Evolutionary conservation across 2,797 vertebrate species (phyloP).

Genomic region (Myripristis jacobus): DNA sequence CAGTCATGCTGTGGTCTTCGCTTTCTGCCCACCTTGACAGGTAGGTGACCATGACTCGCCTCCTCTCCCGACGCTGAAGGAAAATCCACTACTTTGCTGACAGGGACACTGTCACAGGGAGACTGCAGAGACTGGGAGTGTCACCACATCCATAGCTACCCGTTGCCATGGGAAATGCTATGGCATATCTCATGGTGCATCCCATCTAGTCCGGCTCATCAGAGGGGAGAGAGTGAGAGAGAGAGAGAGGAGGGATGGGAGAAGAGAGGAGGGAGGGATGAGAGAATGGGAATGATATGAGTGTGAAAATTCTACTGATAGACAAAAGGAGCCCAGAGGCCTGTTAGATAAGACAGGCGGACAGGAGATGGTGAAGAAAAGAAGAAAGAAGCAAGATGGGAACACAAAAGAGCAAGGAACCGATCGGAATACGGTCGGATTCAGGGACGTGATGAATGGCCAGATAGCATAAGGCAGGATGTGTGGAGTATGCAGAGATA

Average conservation of each 20-base stretch:
- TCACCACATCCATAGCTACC: constrained; percentile 40
- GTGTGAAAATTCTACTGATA: constrained; percentile 68
- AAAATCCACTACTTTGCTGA: constrained; percentile 41
- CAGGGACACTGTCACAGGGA: constrained; percentile 44
- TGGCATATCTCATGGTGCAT: neutral
- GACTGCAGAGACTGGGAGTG: constrained; percentile 13
- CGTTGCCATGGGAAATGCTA: constrained; percentile 28
- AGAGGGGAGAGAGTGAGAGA: neutral
- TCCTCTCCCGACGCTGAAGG: constrained; percentile 14
- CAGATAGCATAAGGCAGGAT: constrained; percentile 59
- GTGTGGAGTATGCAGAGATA: constrained; percentile 56
- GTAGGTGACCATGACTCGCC: constrained; percentile 16
- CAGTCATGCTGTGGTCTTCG: constrained; percentile 20
- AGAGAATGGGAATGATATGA: constrained; percentile 48
- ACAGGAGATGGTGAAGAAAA: constrained; percentile 39
- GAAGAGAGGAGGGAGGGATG: constrained; percentile 27
- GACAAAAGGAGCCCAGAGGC: constrained; percentile 62
- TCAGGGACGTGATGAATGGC: constrained; percentile 65
- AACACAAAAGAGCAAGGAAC: constrained; percentile 60
- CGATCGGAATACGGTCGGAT: constrained; percentile 62
- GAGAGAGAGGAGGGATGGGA: constrained; percentile 17
- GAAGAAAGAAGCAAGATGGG: constrained; percentile 45
- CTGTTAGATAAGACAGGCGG: constrained; percentile 64
- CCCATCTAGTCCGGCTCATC: neutral
- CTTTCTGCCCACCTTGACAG: constrained; percentile 37